These are phyloP conservation scores for Saccostrea cuccullata DNA, from an alignment of 1,140 invertebrate species.

Conservation along the genomic window DNA sequence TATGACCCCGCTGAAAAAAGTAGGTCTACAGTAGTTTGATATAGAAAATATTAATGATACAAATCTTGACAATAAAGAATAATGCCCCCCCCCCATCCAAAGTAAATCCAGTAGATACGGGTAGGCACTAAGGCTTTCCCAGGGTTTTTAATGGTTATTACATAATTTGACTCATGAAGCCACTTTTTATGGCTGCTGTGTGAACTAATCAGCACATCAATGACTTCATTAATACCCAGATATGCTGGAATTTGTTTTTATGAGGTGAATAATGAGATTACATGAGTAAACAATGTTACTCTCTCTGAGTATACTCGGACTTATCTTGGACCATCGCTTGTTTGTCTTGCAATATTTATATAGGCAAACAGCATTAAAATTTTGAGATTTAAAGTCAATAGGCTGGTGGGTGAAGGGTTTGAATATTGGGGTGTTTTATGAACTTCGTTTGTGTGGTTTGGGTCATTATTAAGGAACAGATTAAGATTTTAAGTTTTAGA, in stretches of 20 bases:
- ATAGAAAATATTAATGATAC: no score
- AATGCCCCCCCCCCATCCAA: no score
- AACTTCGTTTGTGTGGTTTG: not conserved
- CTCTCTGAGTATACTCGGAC: slow-evolving; percentile 11
- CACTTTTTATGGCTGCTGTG: not conserved
- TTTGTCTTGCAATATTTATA: slow-evolving; percentile 35
- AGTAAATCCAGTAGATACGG: no score
- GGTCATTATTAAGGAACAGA: not conserved
- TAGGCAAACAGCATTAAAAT: slow-evolving; percentile 36
- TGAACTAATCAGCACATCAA: not conserved
- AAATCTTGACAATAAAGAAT: no score
- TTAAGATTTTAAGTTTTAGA: no score
- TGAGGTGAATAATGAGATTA: slow-evolving; percentile 28
- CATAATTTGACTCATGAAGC: not conserved
- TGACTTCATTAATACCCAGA: not conserved
- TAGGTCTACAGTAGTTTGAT: no score
- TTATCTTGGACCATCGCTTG: not conserved
- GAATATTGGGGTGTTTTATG: not conserved
- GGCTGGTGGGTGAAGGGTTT: not conserved
- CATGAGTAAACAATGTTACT: slow-evolving; percentile 1
- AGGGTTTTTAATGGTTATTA: not conserved
- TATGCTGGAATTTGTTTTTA: slow-evolving; percentile 24
- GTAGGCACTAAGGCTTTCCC: no score
- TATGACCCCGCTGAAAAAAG: no score
- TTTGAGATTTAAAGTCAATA: slow-evolving; percentile 20